Percentiles rank a stretch among this genome's conserved stretches.
Conservation (phyloP, 2,888 invertebrate genomes). For the Microplitis manilae region DNA sequence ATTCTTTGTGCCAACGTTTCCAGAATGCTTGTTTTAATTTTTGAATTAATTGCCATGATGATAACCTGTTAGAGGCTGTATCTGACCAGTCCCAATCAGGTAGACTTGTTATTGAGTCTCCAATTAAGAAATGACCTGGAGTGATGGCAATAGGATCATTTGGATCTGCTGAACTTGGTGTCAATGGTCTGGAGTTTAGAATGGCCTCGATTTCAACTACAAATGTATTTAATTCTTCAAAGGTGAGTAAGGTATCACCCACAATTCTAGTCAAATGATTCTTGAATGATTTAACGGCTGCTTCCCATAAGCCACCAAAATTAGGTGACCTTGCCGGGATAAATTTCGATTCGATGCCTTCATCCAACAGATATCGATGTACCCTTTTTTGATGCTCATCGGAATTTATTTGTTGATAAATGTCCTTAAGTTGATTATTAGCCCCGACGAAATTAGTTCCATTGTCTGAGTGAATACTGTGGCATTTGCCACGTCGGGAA, state of each 20-base stretch:
- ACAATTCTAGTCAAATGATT: slow-evolving; percentile 49
- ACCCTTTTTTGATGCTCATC: slow-evolving; percentile 21
- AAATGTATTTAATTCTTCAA: slow-evolving; percentile 51
- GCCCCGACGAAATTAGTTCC: slow-evolving; percentile 62
- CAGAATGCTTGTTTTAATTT: slow-evolving; percentile 47
- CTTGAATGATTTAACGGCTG: slow-evolving; percentile 55
- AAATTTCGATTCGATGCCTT: slow-evolving; percentile 51
- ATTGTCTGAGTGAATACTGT: slow-evolving; percentile 57
- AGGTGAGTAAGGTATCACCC: slow-evolving; percentile 46
- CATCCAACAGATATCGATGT: not conserved
- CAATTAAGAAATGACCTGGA: slow-evolving; percentile 48
- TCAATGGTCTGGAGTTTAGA: slow-evolving; percentile 45
- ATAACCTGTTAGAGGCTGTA: slow-evolving; percentile 39
- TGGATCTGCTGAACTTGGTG: slow-evolving; percentile 42
- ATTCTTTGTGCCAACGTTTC: slow-evolving; percentile 46
- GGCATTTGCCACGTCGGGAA: slow-evolving; percentile 53
- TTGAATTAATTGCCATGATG: slow-evolving; percentile 46
- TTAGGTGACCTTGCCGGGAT: slow-evolving; percentile 53
- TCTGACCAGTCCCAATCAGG: slow-evolving; percentile 32
- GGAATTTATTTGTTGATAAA: slow-evolving; percentile 23
- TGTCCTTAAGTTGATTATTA: slow-evolving; percentile 49
- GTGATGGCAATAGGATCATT: slow-evolving; percentile 35
- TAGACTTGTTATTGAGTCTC: slow-evolving; percentile 46
- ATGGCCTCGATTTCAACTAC: slow-evolving; percentile 44
- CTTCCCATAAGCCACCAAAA: slow-evolving; percentile 56